A percentile compares a stretch with the other conserved stretches of the same genome.
Evolutionary conservation across 2,797 vertebrate species (phyloP).

Genomic region (Gymnothorax reevesii): DNA sequence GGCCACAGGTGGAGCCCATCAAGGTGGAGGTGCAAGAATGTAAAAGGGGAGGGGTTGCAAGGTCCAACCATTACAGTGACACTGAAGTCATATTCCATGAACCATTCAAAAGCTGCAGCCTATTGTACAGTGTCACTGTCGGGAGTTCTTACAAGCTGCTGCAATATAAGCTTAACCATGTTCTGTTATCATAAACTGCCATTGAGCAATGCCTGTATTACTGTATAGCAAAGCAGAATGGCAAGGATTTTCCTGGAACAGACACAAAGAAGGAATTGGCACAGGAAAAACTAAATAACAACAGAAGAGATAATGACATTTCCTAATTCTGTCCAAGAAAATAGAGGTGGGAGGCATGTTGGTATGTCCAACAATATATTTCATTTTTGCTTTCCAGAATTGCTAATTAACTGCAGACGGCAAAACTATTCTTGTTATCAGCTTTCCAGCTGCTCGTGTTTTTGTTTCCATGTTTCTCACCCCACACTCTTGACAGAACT

Average conservation of each 20-base stretch:
- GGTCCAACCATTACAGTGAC: too few species aligned
- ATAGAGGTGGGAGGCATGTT: not conserved
- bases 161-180: not conserved
- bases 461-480: slow-evolving; percentile 6
- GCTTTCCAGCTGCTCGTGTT: not conserved
- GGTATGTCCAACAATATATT: not conserved
- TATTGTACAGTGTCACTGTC: too few species aligned
- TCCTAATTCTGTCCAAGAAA: slow-evolving; percentile 12
- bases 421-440: slow-evolving; percentile 21
- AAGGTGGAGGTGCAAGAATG: too few species aligned
- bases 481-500: slow-evolving; percentile 10
- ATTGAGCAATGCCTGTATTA: not conserved
- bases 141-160: too few species aligned
- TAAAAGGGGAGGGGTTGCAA: too few species aligned
- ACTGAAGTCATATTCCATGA: too few species aligned
- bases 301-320: not conserved
- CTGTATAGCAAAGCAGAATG: not conserved
- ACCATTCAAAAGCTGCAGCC: too few species aligned
- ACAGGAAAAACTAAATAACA: not conserved
- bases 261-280: not conserved
- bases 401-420: not conserved
- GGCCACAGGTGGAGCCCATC: too few species aligned
- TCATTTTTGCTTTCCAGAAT: not conserved
- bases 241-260: not conserved
- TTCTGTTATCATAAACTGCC: not conserved